Conservation (phyloP, 2,797 vertebrate species). For the Percopsis omiscomaycus region DNA sequence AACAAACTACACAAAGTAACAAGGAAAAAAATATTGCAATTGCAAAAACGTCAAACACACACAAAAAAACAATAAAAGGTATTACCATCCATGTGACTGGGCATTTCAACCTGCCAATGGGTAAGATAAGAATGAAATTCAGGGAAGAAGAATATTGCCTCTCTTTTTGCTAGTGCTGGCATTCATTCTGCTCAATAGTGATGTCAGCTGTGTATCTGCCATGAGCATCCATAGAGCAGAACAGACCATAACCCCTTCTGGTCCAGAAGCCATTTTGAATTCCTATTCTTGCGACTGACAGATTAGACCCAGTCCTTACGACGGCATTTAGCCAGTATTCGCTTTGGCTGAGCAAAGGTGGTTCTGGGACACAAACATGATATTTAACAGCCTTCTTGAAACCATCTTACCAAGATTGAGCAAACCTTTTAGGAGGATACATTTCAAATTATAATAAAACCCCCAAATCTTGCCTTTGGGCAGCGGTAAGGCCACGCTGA, state of each 20-base stretch:
- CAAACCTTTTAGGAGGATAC: conserved; percentile 58
- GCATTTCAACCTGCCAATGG: conserved; percentile 31
- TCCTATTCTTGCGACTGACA: conserved; percentile 26
- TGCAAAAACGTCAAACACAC: background rate
- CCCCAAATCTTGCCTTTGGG: conserved; percentile 55
- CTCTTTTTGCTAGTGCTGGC: conserved; percentile 33
- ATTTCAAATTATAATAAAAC: conserved; percentile 48
- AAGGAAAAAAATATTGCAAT: conserved; percentile 32
- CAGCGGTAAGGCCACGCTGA: conserved; percentile 67
- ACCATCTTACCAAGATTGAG: conserved; percentile 51
- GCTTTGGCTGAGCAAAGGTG: conserved; percentile 14
- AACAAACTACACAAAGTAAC: conserved; percentile 39
- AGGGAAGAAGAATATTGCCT: conserved; percentile 18
- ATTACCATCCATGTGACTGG: conserved; percentile 27
- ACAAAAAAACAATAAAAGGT: conserved; percentile 33
- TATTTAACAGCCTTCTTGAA: conserved; percentile 60
- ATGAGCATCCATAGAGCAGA: background rate
- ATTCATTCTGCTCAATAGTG: conserved; percentile 12
- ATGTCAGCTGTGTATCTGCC: background rate
- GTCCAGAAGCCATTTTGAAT: conserved; percentile 22
- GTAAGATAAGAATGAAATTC: conserved; percentile 15
- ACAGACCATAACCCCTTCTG: background rate
- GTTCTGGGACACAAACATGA: conserved; percentile 29
- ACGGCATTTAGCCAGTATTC: conserved; percentile 7
- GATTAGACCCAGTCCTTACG: conserved; percentile 11